A percentile compares a stretch with the other conserved stretches of the same genome.
Conservation (phyloP, 2,797 vertebrate species). For the Margarornis squamiger region DNA sequence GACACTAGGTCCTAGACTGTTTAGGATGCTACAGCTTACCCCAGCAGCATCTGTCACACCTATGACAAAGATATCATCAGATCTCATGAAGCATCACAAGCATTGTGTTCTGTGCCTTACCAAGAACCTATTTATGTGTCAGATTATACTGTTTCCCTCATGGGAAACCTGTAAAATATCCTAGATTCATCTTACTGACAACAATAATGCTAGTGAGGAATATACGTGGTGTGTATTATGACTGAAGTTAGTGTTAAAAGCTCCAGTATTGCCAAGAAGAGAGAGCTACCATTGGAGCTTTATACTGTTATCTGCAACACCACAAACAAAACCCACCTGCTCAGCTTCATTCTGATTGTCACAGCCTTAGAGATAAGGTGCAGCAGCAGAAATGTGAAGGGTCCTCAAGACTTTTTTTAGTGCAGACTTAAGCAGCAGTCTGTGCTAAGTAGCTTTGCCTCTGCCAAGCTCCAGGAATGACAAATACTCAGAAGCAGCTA, state of each 20-base stretch:
- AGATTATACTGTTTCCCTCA: neutral
- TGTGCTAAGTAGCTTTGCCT: neutral
- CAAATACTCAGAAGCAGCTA: constrained; percentile 10
- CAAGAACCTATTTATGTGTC: neutral
- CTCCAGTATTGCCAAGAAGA: neutral
- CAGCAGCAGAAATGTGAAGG: neutral
- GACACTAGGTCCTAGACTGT: neutral
- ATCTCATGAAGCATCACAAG: neutral
- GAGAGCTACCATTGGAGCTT: neutral
- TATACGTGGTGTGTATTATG: rapidly evolving
- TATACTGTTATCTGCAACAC: neutral
- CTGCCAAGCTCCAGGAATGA: neutral
- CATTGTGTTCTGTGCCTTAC: neutral
- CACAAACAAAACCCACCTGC: neutral
- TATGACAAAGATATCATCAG: neutral
- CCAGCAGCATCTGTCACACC: neutral
- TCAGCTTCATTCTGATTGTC: neutral
- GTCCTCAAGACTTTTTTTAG: neutral
- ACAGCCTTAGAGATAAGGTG: neutral
- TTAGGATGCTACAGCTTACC: neutral
- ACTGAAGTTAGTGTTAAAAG: neutral
- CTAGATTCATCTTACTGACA: neutral
- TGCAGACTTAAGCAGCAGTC: neutral
- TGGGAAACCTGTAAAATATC: neutral
- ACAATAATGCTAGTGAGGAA: neutral